A percentile compares a stretch with the other conserved stretches of the same genome.
phyloP scores from a whole-genome alignment of 2,888 invertebrate genomes.

The Drosophila eohydei region DNA sequence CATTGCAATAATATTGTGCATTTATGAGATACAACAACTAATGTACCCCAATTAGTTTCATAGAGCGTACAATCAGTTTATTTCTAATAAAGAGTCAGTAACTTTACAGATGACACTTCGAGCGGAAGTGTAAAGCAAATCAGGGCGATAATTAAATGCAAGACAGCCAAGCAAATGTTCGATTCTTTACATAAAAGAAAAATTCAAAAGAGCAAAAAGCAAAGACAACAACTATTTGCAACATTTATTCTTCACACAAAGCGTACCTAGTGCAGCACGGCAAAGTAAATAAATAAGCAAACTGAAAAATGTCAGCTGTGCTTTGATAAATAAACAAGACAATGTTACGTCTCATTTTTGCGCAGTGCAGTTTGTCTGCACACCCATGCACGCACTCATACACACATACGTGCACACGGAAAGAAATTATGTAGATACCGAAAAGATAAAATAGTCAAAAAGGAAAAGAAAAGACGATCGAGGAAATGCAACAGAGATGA shows the following conservation, averaged over 20 bases:
- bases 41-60: background rate
- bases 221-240: background rate
- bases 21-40: background rate
- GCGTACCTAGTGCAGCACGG: background rate
- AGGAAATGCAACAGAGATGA: conserved; percentile 79
- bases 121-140: conserved; percentile 22
- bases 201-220: background rate
- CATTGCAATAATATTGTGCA: background rate
- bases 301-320: conserved; percentile 10
- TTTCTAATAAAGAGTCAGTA: conserved; percentile 6
- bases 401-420: background rate
- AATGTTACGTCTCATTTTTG: conserved; percentile 29
- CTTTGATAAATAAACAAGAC: conserved; percentile 24
- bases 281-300: conserved; percentile 6
- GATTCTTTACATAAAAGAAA: background rate
- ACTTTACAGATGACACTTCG: conserved; percentile 10
- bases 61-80: background rate
- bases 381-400: conserved; percentile 12
- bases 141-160: conserved; percentile 28
- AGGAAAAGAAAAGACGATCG: conserved; percentile 56
- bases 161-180: background rate
- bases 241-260: conserved; percentile 1
- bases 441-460: conserved; percentile 59
- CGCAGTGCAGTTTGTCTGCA: conserved; percentile 31
- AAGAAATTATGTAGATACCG: conserved; percentile 63